Evolutionary conservation across 2,113 vertebrate genomes (phyloP).

Genomic region (Balaenoptera acutorostrata): DNA sequence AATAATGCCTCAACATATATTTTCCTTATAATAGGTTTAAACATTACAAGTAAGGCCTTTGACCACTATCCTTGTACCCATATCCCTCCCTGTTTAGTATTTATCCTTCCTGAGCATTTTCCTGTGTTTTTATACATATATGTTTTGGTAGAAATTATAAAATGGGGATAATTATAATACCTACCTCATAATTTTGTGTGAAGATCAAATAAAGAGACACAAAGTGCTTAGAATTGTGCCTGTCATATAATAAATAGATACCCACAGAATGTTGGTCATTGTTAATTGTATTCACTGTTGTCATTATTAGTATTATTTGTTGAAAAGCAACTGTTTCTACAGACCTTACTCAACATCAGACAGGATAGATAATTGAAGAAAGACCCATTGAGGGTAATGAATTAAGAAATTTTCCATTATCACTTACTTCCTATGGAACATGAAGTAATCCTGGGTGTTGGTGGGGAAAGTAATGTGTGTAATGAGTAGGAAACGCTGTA

Average conservation of each 20-base stretch:
- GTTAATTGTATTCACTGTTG: not conserved
- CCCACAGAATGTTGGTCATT: not conserved
- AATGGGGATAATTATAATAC: not conserved
- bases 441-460: not conserved
- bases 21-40: conserved; percentile 7
- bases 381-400: not conserved
- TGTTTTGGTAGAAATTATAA: conserved; percentile 16
- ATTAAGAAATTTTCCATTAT: not conserved
- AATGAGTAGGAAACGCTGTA: not conserved
- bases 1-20: not conserved
- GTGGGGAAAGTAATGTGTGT: not conserved
- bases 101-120: not conserved
- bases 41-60: not conserved
- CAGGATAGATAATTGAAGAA: not conserved
- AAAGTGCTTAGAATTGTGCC: conserved; percentile 17
- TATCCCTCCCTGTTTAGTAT: not conserved
- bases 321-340: not conserved
- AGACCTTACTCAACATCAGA: not conserved
- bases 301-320: not conserved
- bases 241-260: conserved; percentile 12
- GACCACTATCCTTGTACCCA: not conserved
- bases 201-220: not conserved
- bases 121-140: not conserved
- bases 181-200: conserved; percentile 53
- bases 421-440: not conserved